Evolutionary conservation across 2,797 vertebrate species (phyloP).

Genomic region (Parambassis ranga): DNA sequence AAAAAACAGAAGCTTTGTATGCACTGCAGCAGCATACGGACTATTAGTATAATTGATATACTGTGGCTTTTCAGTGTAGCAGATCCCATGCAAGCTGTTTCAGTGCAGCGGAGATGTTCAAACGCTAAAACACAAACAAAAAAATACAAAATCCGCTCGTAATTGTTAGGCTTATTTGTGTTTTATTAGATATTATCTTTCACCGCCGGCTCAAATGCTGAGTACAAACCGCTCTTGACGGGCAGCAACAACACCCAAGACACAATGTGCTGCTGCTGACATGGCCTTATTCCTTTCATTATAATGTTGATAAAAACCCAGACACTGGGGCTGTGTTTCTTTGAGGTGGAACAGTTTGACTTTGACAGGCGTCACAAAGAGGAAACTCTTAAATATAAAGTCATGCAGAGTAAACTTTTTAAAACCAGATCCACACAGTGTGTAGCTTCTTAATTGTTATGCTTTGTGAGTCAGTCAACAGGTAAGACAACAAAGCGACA

Average conservation of each 20-base stretch:
- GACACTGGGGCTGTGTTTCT: background rate
- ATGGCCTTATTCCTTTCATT: slow-evolving; percentile 14
- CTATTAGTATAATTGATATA: slow-evolving; percentile 49
- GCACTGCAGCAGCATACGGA: slow-evolving; percentile 54
- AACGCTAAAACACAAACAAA: slow-evolving; percentile 25
- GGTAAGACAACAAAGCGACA: too few relatives aligned
- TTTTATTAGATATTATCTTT: slow-evolving; percentile 42
- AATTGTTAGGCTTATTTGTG: slow-evolving; percentile 17
- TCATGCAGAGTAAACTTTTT: background rate
- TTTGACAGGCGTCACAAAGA: background rate
- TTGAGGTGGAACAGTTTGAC: slow-evolving; percentile 2
- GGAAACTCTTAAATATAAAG: background rate
- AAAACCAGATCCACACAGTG: background rate
- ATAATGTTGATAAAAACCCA: background rate
- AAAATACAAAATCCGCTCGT: slow-evolving; percentile 23
- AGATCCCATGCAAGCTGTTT: slow-evolving; percentile 46
- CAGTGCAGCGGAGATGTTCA: slow-evolving; percentile 35
- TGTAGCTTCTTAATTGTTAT: background rate
- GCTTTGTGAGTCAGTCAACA: background rate
- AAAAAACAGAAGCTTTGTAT: slow-evolving; percentile 48
- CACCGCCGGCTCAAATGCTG: slow-evolving; percentile 23
- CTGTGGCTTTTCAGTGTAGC: slow-evolving; percentile 35
- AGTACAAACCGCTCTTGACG: slow-evolving; percentile 31
- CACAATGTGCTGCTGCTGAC: slow-evolving; percentile 3
- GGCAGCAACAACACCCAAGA: background rate